Base-by-base conservation (phyloP, 2,888 invertebrate genomes). In the Perithous albicinctus region DNA sequence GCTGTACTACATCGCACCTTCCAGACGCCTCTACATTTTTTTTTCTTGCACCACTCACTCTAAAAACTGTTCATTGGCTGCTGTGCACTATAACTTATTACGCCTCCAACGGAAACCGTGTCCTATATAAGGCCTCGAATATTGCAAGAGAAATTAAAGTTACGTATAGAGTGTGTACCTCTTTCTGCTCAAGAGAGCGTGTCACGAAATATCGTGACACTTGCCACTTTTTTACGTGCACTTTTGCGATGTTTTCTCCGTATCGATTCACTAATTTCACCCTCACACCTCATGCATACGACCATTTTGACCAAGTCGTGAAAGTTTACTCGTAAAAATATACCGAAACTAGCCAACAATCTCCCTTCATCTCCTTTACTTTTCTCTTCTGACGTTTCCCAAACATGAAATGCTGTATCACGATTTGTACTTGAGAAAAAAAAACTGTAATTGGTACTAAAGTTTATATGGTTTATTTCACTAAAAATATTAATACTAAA, bases 131-230 rank as follows among this genome's bases (percentile, higher is more conserved):
- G 51, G 51, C 29, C 38, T 26, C 66, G 41, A 76, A 76, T 61
- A 80, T 80, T 72, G 61, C 82, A 35, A 48, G 54, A 79, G 38
- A 82, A 85, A 84, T 78, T 85, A 70, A 78, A 51, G 74, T 51
- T 72, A 69, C 63, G 29, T 61, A 64, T 15, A 26, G 43, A 61
- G 43, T 35, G 48, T 41, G n/a, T 51, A 41, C 63, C 64, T 64
- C 51, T 10, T 6, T 12, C 32, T 26, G 29, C 41, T 23, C 61
- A 29, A 54, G 61, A 35, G 70, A 78, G 64, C 78, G 74, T 70
- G 78, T 80, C 85, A 85, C 84, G 84, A 82, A 79, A 85, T 78
- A 63, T 85, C 84, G 85, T 84, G 85, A 85, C 85, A 81, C 66
- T 61, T 56, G 79, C 70, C 77, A 85, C 82, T 84, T 84, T 77